Conservation (phyloP, 2,888 invertebrate genomes). For the Melikaiella ostensackeni region DNA sequence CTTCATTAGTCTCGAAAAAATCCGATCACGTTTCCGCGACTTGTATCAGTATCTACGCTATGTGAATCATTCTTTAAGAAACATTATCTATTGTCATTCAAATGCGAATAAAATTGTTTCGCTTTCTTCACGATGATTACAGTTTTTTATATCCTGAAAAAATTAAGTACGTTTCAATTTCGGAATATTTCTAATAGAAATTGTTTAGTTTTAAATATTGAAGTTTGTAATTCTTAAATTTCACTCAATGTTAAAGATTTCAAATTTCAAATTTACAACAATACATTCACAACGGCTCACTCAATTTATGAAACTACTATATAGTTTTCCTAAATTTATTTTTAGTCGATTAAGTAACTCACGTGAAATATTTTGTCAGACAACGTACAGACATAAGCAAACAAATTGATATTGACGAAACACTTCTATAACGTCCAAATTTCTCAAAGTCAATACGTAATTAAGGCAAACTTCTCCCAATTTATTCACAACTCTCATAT, state of each 20-base stretch:
- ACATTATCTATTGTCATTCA: not conserved
- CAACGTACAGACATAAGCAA: not conserved
- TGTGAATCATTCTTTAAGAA: slow-evolving; percentile 1
- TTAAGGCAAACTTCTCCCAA: not conserved
- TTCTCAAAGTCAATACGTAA: not conserved
- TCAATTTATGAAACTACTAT: not conserved
- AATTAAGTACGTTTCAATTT: too few species aligned
- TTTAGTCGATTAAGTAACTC: not conserved
- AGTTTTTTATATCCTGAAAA: not conserved
- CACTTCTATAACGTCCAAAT: not conserved
- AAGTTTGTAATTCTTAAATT: too few species aligned
- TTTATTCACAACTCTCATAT: not conserved
- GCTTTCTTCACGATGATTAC: not conserved
- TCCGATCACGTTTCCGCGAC: slow-evolving; percentile 4
- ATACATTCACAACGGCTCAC: too few species aligned
- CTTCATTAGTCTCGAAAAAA: slow-evolving; percentile 4
- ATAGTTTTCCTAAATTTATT: not conserved
- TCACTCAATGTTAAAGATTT: too few species aligned
- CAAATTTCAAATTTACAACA: too few species aligned
- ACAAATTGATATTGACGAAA: not conserved
- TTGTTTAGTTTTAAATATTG: too few species aligned
- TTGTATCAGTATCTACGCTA: not conserved
- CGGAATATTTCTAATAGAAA: too few species aligned
- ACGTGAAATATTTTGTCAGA: not conserved
- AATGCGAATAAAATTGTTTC: not conserved